Base-by-base conservation (phyloP, 2,113 vertebrate species). In the Speoplatyrhinus poulsoni region DNA sequence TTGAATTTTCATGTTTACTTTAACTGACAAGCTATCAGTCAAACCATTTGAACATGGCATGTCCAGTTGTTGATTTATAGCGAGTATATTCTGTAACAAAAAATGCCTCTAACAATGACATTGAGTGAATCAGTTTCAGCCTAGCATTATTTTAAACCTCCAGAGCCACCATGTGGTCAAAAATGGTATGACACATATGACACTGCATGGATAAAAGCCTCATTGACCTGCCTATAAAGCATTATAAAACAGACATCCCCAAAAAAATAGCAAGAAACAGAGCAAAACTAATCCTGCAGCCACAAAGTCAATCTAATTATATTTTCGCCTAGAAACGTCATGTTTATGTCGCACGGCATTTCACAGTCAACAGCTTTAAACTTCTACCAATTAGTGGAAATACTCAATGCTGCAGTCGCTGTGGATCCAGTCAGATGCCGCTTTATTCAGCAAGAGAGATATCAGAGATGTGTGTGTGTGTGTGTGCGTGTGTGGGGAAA, bases 81-180 rank as follows among this genome's bases (percentile, higher is more conserved):
- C 56, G 19, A 58, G 47, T 65, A 26, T 26, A 26, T 54, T 64
- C 32, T 52, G 17, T 46, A 57, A 67, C 79, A 68, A 79, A 46
- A n/a, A 67, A 47, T 84, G 59, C 16, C 26, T 52, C 6, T 57
- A 48, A 71, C 47, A 70, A 65, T 52, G 32, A 48, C 59, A 63
- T 10, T 65, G 33, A 49, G 15, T 46, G 55, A 72, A 73, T 56
- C 26, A 56, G 52, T 19, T 67, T 9, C 3, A 26, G 6, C 6
- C 11, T 6, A 50, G 65, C 50, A 92, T 92, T 81, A 41, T 6
- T 77, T 86, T 73, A 79, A 90, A 91, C 79, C 82, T 89, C 87
- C 81, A 92, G 93, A 84, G 95, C 91, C 95, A 90, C 86, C 95
- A 87, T 88, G 85, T 95, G 95, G 92, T 74, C 19, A 19, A 4